Conservation (phyloP, 2,113 vertebrate genomes). For the Myrmophylax atrothorax region DNA sequence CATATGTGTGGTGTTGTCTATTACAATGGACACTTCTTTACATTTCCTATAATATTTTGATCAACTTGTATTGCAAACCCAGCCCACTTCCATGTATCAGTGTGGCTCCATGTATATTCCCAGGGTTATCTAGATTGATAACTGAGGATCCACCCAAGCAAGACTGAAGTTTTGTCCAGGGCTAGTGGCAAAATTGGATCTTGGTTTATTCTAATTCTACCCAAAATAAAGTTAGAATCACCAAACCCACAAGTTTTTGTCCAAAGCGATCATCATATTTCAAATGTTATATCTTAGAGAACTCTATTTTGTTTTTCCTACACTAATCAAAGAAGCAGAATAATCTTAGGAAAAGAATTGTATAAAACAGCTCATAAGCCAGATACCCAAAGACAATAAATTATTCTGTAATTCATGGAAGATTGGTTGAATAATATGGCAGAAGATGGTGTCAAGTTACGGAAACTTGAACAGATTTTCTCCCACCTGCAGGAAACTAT, state of each 20-base stretch:
- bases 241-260: not conserved
- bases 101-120: not conserved
- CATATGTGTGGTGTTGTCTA: not conserved
- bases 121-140: not conserved
- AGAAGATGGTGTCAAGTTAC: not conserved
- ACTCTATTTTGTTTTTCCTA: not conserved
- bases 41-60: not conserved
- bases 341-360: not conserved
- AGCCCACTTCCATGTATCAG: not conserved
- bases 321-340: not conserved
- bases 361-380: not conserved
- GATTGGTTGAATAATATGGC: not conserved
- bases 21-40: not conserved
- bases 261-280: not conserved
- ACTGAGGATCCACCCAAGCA: not conserved
- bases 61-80: not conserved
- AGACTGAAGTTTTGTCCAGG: not conserved
- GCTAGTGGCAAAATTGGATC: not conserved
- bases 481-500: not conserved
- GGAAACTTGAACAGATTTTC: not conserved
- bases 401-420: constrained; percentile 14
- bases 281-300: not conserved
- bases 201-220: not conserved
- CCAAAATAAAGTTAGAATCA: not conserved
- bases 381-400: not conserved